Evolutionary conservation across 2,113 vertebrate genomes (phyloP).

Genomic region (Agapornis roseicollis): DNA sequence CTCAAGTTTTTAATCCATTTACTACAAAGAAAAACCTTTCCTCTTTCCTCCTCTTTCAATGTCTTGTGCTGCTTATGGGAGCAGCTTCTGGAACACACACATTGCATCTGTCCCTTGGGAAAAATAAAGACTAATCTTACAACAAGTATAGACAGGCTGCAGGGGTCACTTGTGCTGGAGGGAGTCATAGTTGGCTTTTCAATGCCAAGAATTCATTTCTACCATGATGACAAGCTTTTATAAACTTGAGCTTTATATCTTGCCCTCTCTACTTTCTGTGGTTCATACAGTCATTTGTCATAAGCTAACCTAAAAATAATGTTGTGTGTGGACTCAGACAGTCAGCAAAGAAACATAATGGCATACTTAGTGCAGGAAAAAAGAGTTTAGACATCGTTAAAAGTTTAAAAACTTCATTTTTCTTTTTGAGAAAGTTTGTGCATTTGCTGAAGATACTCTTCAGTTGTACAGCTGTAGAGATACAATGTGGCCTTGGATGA

Average conservation of each 20-base stretch:
- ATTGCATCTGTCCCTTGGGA: background rate
- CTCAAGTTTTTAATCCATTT: background rate
- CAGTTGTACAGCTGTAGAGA: background rate
- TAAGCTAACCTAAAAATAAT: background rate
- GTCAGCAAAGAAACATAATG: background rate
- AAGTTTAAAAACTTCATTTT: background rate
- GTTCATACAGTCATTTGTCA: slow-evolving; percentile 33
- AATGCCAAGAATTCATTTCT: slow-evolving; percentile 10
- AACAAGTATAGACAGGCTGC: background rate
- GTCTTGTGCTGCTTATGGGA: background rate
- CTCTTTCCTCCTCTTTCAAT: background rate
- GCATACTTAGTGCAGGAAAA: background rate
- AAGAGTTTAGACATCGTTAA: background rate
- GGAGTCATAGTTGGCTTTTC: background rate
- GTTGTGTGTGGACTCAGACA: background rate
- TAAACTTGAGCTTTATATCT: slow-evolving; percentile 19
- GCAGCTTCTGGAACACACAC: background rate
- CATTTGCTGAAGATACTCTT: background rate
- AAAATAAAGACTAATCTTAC: slow-evolving; percentile 23
- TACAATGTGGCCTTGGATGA: accelerated
- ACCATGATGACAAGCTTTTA: background rate
- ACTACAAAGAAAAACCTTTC: background rate
- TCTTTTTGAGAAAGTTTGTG: background rate
- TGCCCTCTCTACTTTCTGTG: background rate
- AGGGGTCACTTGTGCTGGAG: slow-evolving; percentile 1